Evolutionary conservation across 2,797 vertebrate genomes (phyloP), one percentile per base, ranked within the genome.

Genomic region (Vespertilio murinus): DNA sequence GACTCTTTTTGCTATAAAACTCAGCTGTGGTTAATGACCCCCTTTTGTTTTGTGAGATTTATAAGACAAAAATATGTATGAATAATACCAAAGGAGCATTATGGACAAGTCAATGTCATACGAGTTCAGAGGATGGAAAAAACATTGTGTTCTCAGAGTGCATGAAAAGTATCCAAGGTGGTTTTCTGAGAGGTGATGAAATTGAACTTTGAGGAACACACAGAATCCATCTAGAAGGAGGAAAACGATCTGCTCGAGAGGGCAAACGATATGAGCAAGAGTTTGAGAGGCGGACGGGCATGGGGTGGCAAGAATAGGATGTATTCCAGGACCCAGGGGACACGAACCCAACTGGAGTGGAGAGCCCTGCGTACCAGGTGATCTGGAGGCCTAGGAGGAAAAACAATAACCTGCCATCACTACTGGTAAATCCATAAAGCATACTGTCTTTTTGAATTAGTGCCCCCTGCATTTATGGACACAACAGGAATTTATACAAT

Each of bases 391-490:
- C 61, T 30, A 33, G 38, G 28, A 91, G 49, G 40, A 83, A 40
- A 96, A 78, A 88, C 17, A 52, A 20, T 88, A 52, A 28, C 25
- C 42, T 69, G 33, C 30, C 74, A 56, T 70, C 45, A 67, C 33
- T n/a, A 49, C 18, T 56, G 73, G n/a, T 45, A 81, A 90, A 84
- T 90, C 82, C 78, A 71, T 85, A 85, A 79, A 78, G 78, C 17
- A 11, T 12, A 14, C 56, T 93, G 67, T 90, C 70, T 35, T 95
- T 95, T 65, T 79, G 84, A 96, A 80, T 91, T 30, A 82, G 38
- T 84, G 70, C 47, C 79, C 64, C 59, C 35, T 1, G 5, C 74
- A 56, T 33, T 70, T 81, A 59, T 64, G 69, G 78, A 92, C 73
- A 83, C 61, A 80, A 20, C n/a, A 89, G 75, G 61, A 86, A 80